Conservation (phyloP, 2,888 invertebrate species). For the Resseliella maxima region DNA sequence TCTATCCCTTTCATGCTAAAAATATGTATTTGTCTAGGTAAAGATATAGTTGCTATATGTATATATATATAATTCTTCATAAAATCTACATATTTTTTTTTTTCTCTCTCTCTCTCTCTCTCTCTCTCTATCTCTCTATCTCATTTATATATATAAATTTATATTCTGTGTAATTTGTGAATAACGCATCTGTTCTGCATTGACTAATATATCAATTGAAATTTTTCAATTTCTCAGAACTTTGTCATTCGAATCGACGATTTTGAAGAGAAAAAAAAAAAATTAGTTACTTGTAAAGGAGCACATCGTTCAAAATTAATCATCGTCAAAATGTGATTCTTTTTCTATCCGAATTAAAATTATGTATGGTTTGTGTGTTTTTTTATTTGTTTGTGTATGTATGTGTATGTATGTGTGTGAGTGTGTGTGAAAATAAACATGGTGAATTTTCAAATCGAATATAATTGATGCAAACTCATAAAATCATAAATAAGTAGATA, state of each 20-base stretch:
- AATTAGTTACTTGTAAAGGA: not conserved
- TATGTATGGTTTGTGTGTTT: too few relatives aligned
- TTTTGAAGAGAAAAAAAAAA: not conserved
- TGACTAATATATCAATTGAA: not conserved
- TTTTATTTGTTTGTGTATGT: too few relatives aligned
- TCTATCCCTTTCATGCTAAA: not conserved
- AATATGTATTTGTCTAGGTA: slow-evolving; percentile 13
- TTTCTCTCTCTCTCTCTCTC: not conserved
- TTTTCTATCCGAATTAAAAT: not conserved
- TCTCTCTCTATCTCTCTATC: too few relatives aligned
- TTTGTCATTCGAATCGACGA: not conserved
- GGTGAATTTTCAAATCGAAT: not conserved
- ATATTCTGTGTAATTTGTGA: not conserved
- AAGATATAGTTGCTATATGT: not conserved
- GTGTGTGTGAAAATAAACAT: not conserved
- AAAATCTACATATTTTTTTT: not conserved
- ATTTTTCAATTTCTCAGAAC: not conserved
- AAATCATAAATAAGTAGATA: slow-evolving; percentile 43
- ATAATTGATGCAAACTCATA: not conserved
- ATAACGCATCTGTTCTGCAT: not conserved
- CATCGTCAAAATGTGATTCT: not conserved
- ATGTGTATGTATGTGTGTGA: too few relatives aligned
- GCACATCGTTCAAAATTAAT: not conserved
- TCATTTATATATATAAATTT: not conserved
- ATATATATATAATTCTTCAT: not conserved